Base-by-base conservation (phyloP, 1,140 invertebrate genomes). In the Homarus americanus region DNA sequence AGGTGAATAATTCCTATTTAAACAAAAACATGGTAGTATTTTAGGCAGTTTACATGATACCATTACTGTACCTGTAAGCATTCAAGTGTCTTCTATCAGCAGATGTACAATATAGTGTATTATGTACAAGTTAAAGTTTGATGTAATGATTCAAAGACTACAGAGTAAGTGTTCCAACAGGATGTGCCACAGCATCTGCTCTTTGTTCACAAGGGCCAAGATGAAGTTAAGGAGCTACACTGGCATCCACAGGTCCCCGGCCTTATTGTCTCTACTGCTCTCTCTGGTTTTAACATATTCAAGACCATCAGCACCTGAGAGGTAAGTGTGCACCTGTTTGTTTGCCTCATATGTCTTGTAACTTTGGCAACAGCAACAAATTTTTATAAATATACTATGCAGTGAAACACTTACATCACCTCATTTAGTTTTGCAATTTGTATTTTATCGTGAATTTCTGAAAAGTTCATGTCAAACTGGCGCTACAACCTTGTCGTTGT, bases 141-240 rank as follows among this genome's bases (percentile, higher is more conserved):
- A 69, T 58, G 63, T 69, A 32, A 32, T 69, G n/a, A 69, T 32
- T n/a, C n/a, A 49, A 49, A 49, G 7, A 49, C 15, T 49, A 58
- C 20, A 20, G 4, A 32, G n/a, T 7, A 28, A 10, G n/a, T 34
- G 3, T 69, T 76, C 34, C 41, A 44, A 28, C 94, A 96, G 94
- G 96, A 97, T 93, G 94, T 99, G 49, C 99, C 99, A 58, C 97
- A 98, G 0, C 99, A 99, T 94, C 94, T 99, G 5, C 95, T 99
- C 69, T 99, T 99, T 94, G 98, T 99, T 93, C 99, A 99, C 95
- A 98, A 99, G 95, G 99, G 99, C 80, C 99, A 99, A 94, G 97
- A 96, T 82, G 98, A 99, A 93, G 97, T 99, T 38, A 99, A 99
- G 95, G 99, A 99, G 95, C 94, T 99, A 24, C 99, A 99, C 94